These are phyloP conservation scores for Peromyscus eremicus DNA, from an alignment of 2,797 vertebrate species.

Conservation along the genomic window DNA sequence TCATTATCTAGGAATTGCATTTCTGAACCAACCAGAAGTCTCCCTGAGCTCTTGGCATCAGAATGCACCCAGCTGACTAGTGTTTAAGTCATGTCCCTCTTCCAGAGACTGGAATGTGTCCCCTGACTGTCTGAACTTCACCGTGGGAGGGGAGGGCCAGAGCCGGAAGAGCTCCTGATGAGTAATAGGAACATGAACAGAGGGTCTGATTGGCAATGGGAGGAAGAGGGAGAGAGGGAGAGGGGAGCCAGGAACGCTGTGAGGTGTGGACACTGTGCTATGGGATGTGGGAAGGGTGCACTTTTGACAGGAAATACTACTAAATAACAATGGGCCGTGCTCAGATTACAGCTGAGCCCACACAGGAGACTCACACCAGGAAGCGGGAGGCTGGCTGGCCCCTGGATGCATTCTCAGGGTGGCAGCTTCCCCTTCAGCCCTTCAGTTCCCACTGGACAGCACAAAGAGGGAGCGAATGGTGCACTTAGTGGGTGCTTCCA, in stretches of 20 bases:
- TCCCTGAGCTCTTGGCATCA: background rate
- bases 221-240: background rate
- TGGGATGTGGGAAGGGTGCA: background rate
- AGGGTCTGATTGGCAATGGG: background rate
- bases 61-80: background rate
- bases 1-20: conserved; percentile 3
- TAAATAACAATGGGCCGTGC: conserved; percentile 34
- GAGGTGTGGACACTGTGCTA: background rate
- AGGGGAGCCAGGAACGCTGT: background rate
- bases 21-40: background rate
- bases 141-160: background rate
- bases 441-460: background rate
- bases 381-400: background rate
- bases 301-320: conserved; percentile 58
- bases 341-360: conserved; percentile 52
- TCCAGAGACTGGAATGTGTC: background rate
- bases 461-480: background rate
- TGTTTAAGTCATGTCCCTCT: background rate
- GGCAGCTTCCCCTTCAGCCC: background rate
- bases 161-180: background rate
- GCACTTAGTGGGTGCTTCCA: conserved; percentile 28
- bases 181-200: background rate
- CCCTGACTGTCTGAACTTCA: background rate
- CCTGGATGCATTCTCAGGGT: background rate
- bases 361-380: conserved; percentile 7